Evolutionary conservation across 1,140 invertebrate genomes (phyloP).

Genomic region (Penaeus indicus): DNA sequence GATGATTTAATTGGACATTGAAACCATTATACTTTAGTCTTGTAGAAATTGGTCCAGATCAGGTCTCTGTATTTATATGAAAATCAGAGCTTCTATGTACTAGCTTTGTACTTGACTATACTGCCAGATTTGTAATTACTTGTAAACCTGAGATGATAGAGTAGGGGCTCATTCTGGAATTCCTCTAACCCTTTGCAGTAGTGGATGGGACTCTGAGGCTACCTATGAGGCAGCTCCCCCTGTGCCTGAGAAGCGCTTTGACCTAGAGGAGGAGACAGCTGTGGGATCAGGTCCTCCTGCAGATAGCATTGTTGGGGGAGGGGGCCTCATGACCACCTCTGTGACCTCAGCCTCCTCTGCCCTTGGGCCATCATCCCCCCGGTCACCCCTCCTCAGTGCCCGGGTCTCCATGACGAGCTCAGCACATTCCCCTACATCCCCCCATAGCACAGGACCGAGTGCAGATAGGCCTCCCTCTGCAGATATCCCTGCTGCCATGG

Average conservation of each 20-base stretch:
- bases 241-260: conserved; percentile 63
- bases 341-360: conserved; percentile 47
- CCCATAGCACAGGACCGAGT: conserved; percentile 25
- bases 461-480: conserved; percentile 21
- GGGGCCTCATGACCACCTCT: conserved; percentile 41
- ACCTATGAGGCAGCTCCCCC: conserved; percentile 60
- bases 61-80: too few species aligned
- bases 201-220: conserved; percentile 41
- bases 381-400: conserved; percentile 44
- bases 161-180: conserved; percentile 1
- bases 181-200: conserved; percentile 7
- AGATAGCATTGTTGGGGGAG: conserved; percentile 66
- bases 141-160: neutral
- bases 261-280: conserved; percentile 47
- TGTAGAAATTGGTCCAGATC: too few species aligned
- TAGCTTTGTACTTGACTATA: too few species aligned
- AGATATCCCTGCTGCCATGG: conserved; percentile 82
- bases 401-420: conserved; percentile 16
- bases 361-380: conserved; percentile 55
- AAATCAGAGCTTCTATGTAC: too few species aligned
- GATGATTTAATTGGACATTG: neutral
- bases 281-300: conserved; percentile 65
- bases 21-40: too few species aligned
- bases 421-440: conserved; percentile 22
- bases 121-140: too few species aligned